Percentiles rank a stretch among this genome's conserved stretches.
These are phyloP conservation scores for Buathra laborator DNA, from an alignment of 2,888 invertebrate genomes.

Conservation along the genomic window DNA sequence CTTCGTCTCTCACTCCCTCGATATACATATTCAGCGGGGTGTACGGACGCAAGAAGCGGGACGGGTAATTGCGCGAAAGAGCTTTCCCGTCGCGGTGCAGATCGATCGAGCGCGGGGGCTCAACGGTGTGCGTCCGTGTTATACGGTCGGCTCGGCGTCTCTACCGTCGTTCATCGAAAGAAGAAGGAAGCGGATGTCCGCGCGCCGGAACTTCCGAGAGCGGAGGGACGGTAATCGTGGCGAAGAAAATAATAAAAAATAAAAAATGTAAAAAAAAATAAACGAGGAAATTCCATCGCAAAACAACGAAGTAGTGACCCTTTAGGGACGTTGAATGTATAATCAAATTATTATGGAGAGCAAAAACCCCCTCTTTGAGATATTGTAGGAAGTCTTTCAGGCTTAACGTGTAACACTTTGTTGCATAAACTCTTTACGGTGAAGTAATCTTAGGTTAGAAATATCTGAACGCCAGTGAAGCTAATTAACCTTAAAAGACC, in stretches of 20 bases:
- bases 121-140: constrained; percentile 36
- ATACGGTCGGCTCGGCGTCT: constrained; percentile 60
- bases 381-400: not conserved
- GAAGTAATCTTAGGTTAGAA: not conserved
- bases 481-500: not conserved
- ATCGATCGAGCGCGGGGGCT: constrained; percentile 61
- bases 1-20: constrained; percentile 66
- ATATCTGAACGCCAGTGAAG: not conserved
- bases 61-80: constrained; percentile 76
- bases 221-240: constrained; percentile 67
- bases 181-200: constrained; percentile 61
- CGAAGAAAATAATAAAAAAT: constrained; percentile 19
- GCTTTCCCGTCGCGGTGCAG: constrained; percentile 71
- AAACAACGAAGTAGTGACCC: constrained; percentile 38
- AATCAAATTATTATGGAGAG: constrained; percentile 47
- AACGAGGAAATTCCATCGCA: constrained; percentile 38
- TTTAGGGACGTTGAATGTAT: constrained; percentile 43
- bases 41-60: constrained; percentile 68
- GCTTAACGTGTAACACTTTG: constrained; percentile 5
- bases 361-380: constrained; percentile 15
- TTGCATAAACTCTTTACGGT: not conserved
- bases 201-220: constrained; percentile 57
- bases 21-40: constrained; percentile 80
- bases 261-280: constrained; percentile 1
- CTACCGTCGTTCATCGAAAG: constrained; percentile 68